phyloP scores from a whole-genome alignment of 2,797 vertebrate genomes.

The Spinus olivaceus region DNA sequence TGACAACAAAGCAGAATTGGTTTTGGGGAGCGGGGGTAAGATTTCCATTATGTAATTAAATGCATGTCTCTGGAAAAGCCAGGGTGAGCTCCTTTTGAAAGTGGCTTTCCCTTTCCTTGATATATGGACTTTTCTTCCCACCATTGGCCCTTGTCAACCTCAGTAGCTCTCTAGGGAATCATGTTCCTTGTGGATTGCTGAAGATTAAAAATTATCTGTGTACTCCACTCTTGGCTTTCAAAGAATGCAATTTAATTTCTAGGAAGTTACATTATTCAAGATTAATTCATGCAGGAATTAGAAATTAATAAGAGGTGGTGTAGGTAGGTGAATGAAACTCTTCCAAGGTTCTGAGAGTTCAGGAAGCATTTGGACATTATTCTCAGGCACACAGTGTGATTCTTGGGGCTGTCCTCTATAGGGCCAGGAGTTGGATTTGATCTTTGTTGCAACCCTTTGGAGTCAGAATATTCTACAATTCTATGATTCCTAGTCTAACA shows the following conservation, averaged over 20 bases:
- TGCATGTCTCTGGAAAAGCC: neutral
- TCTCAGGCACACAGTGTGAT: neutral
- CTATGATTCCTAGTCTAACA: rapidly evolving
- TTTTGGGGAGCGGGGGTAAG: neutral
- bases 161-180: neutral
- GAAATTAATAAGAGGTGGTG: neutral
- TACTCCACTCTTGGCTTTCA: neutral
- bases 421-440: neutral
- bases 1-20: neutral
- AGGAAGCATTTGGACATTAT: neutral
- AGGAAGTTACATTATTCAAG: neutral
- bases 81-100: neutral
- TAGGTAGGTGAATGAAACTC: neutral
- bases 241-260: neutral
- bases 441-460: neutral
- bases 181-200: neutral
- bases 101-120: neutral
- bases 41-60: neutral
- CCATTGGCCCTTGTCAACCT: rapidly evolving
- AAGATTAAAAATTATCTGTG: neutral
- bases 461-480: neutral
- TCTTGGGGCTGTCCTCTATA: neutral
- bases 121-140: neutral
- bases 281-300: neutral
- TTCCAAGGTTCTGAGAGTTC: neutral